These are phyloP conservation scores for Bemisia tabaci DNA, from an alignment of 1,140 invertebrate genomes.

Conservation along the genomic window DNA sequence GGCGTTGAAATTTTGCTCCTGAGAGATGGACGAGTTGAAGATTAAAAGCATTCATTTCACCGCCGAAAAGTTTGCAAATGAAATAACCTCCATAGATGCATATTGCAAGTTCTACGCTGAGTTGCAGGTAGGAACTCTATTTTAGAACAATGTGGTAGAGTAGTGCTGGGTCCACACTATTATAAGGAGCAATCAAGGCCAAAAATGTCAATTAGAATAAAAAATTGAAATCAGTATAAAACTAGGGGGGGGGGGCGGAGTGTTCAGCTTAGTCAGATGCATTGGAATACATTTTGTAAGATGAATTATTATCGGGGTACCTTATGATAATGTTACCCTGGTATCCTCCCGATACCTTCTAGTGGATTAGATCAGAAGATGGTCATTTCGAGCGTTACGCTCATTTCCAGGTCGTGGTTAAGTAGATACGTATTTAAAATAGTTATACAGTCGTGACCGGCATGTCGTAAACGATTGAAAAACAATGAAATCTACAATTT, in stretches of 20 bases:
- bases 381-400: too few relatives aligned
- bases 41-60: conserved; percentile 42
- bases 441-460: too few relatives aligned
- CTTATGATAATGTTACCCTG: too few relatives aligned
- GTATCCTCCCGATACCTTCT: too few relatives aligned
- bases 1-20: neutral
- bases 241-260: too few relatives aligned
- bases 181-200: neutral
- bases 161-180: conserved; percentile 2
- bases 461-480: too few relatives aligned
- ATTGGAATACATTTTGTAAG: conserved; percentile 6
- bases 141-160: neutral
- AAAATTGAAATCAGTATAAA: neutral
- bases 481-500: too few relatives aligned
- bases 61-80: conserved; percentile 43
- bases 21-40: conserved; percentile 36
- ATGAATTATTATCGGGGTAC: conserved; percentile 6
- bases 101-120: conserved; percentile 47
- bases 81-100: conserved; percentile 44
- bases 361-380: too few relatives aligned
- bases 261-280: neutral
- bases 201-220: conserved; percentile 2
- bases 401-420: too few relatives aligned
- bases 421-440: too few relatives aligned
- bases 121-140: conserved; percentile 36